Conservation (phyloP, 2,888 invertebrate species). For the Apodemia mormo region DNA sequence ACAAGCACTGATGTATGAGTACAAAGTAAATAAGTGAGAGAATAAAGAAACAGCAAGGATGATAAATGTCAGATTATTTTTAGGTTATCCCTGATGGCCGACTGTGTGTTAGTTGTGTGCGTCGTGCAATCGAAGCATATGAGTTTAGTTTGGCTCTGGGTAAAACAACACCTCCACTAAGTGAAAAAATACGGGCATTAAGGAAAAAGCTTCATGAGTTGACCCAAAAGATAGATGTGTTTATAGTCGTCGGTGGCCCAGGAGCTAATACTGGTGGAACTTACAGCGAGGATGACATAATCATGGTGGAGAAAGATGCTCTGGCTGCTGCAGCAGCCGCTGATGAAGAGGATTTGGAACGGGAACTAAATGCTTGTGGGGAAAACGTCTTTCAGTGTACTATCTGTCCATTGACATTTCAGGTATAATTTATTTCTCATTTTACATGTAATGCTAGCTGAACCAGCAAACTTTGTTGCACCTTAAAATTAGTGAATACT, state of each 20-base stretch:
- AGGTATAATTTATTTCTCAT: constrained; percentile 42
- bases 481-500: no score
- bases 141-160: constrained; percentile 58
- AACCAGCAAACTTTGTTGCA: no score
- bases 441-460: not conserved
- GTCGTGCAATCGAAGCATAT: constrained; percentile 60
- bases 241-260: constrained; percentile 69
- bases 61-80: constrained; percentile 4
- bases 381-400: constrained; percentile 70
- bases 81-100: constrained; percentile 67
- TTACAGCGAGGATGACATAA: constrained; percentile 71
- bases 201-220: constrained; percentile 63
- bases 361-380: constrained; percentile 58
- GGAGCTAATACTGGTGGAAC: constrained; percentile 52
- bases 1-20: no score
- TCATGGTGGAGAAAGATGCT: constrained; percentile 69
- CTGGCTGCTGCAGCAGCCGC: constrained; percentile 60
- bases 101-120: constrained; percentile 57
- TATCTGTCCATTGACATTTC: constrained; percentile 65
- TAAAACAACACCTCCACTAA: constrained; percentile 56
- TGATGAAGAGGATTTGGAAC: constrained; percentile 59
- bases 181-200: constrained; percentile 68
- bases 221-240: constrained; percentile 73
- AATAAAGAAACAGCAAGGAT: not conserved
- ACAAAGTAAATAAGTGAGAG: not conserved